These are phyloP conservation scores for Hippocampus zosterae DNA, from an alignment of 2,113 vertebrate genomes.

Conservation along the genomic window DNA sequence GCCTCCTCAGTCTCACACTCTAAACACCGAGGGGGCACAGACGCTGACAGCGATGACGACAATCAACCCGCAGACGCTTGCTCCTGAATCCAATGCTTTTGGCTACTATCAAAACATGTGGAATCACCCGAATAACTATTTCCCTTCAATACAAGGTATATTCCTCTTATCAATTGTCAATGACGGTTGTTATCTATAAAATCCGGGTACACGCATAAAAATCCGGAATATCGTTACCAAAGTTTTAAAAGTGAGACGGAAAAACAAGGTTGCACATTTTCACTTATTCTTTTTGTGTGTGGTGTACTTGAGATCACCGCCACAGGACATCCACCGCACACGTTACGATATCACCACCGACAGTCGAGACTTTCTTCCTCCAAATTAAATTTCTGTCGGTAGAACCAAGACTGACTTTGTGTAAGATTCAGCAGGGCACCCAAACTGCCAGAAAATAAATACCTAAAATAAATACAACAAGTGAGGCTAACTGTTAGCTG, in stretches of 20 bases:
- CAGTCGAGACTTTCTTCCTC: background rate
- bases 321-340: too few relatives aligned
- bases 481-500: background rate
- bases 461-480: background rate
- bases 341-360: too few relatives aligned
- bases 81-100: constrained; percentile 5
- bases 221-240: too few relatives aligned
- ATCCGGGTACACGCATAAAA: too few relatives aligned
- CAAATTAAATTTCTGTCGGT: background rate
- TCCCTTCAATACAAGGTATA: constrained; percentile 2
- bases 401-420: too few relatives aligned
- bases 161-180: background rate
- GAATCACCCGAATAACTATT: background rate
- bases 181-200: background rate
- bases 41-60: constrained; percentile 5
- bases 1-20: constrained; percentile 8
- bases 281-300: too few relatives aligned
- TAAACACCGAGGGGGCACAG: constrained; percentile 2
- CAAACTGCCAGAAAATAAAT: background rate
- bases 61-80: constrained; percentile 4
- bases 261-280: too few relatives aligned
- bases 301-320: too few relatives aligned
- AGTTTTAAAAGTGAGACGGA: too few relatives aligned
- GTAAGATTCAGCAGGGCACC: too few relatives aligned
- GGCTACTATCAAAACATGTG: constrained; percentile 2